phyloP scores from a whole-genome alignment of 2,888 invertebrate species.

The Caradrina clavipalpis region DNA sequence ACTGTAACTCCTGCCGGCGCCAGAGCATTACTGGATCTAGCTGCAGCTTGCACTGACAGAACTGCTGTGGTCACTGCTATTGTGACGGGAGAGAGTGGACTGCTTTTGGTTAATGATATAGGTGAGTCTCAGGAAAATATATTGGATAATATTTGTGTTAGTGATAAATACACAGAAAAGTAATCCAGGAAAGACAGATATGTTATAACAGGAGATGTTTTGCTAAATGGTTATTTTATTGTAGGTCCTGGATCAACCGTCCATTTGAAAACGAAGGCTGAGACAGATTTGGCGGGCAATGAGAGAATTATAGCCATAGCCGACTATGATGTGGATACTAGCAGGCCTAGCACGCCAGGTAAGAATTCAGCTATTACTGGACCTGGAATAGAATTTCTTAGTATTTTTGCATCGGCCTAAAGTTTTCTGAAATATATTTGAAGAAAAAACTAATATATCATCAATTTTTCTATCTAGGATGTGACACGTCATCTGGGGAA shows the following conservation, averaged over 20 bases:
- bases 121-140: constrained; percentile 69
- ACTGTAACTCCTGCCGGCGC: constrained; percentile 93
- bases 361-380: constrained; percentile 11
- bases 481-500: constrained; percentile 83
- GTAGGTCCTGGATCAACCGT: constrained; percentile 91
- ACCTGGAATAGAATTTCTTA: neutral
- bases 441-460: neutral
- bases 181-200: neutral
- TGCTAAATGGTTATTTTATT: neutral
- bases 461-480: constrained; percentile 68
- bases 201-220: neutral
- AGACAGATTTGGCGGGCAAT: constrained; percentile 85
- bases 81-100: constrained; percentile 73
- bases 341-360: constrained; percentile 92
- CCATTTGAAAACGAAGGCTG: constrained; percentile 88
- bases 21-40: constrained; percentile 87
- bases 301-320: constrained; percentile 90
- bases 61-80: constrained; percentile 83
- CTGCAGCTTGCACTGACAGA: constrained; percentile 74
- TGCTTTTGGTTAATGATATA: constrained; percentile 92
- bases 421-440: too few relatives aligned
- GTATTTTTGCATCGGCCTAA: neutral
- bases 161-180: too few relatives aligned
- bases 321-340: constrained; percentile 91
- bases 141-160: neutral